phyloP scores from a whole-genome alignment of 2,797 vertebrate genomes.

The Onychomys torridus region DNA sequence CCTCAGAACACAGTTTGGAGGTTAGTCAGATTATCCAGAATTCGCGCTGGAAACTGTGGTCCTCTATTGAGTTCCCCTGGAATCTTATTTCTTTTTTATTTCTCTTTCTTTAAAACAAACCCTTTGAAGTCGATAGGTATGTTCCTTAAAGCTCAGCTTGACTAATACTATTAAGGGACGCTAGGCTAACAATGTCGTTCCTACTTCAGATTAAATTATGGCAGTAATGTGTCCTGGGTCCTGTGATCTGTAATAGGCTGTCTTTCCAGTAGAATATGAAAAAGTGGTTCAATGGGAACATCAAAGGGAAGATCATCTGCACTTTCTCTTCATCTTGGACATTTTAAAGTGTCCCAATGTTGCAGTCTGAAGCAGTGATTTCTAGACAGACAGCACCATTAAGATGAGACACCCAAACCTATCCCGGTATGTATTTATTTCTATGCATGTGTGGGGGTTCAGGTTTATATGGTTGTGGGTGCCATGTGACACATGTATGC shows the following conservation, averaged over 20 bases:
- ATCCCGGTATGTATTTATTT: not conserved
- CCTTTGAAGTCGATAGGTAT: constrained; percentile 74
- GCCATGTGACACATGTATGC: no score
- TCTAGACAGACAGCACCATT: constrained; percentile 49
- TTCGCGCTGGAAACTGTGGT: constrained; percentile 62
- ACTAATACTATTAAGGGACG: constrained; percentile 69
- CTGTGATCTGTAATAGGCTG: constrained; percentile 66
- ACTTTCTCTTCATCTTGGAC: constrained; percentile 67
- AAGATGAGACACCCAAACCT: constrained; percentile 4
- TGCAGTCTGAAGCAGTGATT: constrained; percentile 55
- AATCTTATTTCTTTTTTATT: constrained; percentile 66
- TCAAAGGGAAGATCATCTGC: constrained; percentile 68
- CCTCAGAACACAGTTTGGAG: constrained; percentile 75
- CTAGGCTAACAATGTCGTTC: constrained; percentile 68
- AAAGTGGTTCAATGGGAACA: not conserved
- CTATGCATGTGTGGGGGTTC: not conserved
- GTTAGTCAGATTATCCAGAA: constrained; percentile 78
- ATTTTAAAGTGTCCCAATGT: constrained; percentile 63
- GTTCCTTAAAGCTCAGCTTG: constrained; percentile 81
- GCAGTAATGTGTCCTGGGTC: constrained; percentile 40
- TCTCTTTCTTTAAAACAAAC: constrained; percentile 75
- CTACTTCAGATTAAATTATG: constrained; percentile 74
- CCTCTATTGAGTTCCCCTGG: constrained; percentile 54
- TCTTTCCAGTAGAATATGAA: constrained; percentile 59
- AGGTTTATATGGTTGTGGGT: not conserved